A percentile compares a stretch with the other conserved stretches of the same genome.
phyloP scores from a whole-genome alignment of 2,113 vertebrate species.

The Cinclus mexicanus region DNA sequence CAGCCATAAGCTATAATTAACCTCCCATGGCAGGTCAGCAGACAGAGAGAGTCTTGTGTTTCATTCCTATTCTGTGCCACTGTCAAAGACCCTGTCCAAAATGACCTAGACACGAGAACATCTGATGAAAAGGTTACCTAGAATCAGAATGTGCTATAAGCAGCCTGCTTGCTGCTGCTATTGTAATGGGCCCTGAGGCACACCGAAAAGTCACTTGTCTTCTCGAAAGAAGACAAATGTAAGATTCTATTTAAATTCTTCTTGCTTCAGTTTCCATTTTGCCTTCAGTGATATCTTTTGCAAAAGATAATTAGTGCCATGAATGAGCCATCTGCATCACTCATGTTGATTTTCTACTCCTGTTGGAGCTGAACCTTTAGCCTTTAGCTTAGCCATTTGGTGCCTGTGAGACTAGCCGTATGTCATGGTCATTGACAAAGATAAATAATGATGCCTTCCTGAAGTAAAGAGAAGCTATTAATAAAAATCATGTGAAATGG shows the following conservation, averaged over 20 bases:
- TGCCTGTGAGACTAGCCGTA: slow-evolving; percentile 53
- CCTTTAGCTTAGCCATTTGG: slow-evolving; percentile 44
- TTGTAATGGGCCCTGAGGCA: not conserved
- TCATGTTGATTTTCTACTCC: slow-evolving; percentile 48
- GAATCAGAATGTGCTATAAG: not conserved
- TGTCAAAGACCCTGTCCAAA: not conserved
- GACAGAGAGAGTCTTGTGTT: not conserved
- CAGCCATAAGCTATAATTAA: slow-evolving; percentile 14
- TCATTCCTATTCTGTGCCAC: not conserved
- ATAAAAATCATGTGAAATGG: slow-evolving; percentile 56
- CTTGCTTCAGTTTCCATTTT: slow-evolving; percentile 8
- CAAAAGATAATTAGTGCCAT: slow-evolving; percentile 1
- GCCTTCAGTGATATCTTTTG: slow-evolving; percentile 7
- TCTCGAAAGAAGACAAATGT: not conserved
- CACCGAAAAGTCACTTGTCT: not conserved
- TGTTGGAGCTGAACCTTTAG: slow-evolving; percentile 31
- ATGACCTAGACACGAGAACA: not conserved
- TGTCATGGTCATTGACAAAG: slow-evolving; percentile 54
- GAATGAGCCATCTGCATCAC: slow-evolving; percentile 28
- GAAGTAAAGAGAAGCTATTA: slow-evolving; percentile 60
- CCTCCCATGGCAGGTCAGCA: not conserved
- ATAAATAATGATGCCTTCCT: slow-evolving; percentile 60
- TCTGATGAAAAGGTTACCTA: not conserved
- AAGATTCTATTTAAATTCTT: not conserved
- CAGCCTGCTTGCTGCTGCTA: not conserved